Evolutionary conservation across 1,140 invertebrate species (phyloP).

Genomic region (Camponotus vicinus): DNA sequence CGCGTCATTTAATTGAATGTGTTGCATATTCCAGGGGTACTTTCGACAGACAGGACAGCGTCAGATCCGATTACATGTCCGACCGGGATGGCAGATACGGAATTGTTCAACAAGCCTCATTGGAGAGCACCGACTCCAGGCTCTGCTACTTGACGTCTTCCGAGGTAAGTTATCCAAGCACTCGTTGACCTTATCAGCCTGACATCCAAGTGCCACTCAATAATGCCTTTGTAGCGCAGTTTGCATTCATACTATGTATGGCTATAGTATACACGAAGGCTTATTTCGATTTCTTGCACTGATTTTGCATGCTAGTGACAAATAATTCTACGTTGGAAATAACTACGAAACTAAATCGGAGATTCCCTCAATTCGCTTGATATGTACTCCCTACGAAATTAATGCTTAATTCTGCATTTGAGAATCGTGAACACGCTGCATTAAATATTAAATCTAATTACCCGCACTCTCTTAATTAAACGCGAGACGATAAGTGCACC

Average conservation of each 20-base stretch:
- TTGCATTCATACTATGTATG: constrained; percentile 13
- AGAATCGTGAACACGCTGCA: background rate
- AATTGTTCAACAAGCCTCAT: constrained; percentile 96
- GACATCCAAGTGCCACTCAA: constrained; percentile 73
- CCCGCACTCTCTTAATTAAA: constrained; percentile 32
- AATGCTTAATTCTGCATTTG: constrained; percentile 22
- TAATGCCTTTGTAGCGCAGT: constrained; percentile 38
- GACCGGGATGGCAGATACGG: constrained; percentile 94
- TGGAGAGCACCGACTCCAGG: constrained; percentile 96
- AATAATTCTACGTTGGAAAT: background rate
- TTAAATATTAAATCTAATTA: constrained; percentile 58
- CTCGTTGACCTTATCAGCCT: constrained; percentile 79
- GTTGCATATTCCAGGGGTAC: constrained; percentile 88
- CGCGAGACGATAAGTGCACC: constrained; percentile 14
- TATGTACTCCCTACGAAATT: background rate
- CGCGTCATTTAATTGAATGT: constrained; percentile 9
- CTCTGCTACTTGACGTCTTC: constrained; percentile 97
- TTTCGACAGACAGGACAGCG: constrained; percentile 95
- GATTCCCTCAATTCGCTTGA: constrained; percentile 9
- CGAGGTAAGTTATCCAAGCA: constrained; percentile 92
- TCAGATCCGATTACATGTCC: constrained; percentile 95
- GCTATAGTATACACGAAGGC: background rate
- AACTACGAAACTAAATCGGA: background rate
- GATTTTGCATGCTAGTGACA: constrained; percentile 12
- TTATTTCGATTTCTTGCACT: constrained; percentile 28